Conservation (phyloP, 1,140 invertebrate species). For the Drosophila rhopaloa region DNA sequence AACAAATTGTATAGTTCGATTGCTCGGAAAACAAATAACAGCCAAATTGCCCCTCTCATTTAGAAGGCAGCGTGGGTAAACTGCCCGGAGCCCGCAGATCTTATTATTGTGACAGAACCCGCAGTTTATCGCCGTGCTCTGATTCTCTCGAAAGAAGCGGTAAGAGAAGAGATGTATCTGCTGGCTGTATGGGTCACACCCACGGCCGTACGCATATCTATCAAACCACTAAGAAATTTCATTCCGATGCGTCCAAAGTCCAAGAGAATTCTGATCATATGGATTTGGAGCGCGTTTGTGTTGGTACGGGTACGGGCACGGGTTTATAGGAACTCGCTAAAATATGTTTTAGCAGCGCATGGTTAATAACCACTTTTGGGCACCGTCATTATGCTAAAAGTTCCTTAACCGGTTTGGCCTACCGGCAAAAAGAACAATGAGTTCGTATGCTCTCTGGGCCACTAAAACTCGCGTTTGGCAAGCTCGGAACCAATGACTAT, state of each 20-base stretch:
- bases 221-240: slow-evolving; percentile 72
- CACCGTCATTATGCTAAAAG: slow-evolving; percentile 48
- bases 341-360: slow-evolving; percentile 61
- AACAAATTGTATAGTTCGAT: slow-evolving; percentile 16
- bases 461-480: slow-evolving; percentile 28
- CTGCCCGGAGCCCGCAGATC: background rate
- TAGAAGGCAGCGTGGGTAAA: too few species aligned
- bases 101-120: background rate
- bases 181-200: slow-evolving; percentile 26
- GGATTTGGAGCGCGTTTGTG: slow-evolving; percentile 6
- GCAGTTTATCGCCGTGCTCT: slow-evolving; percentile 1
- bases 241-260: slow-evolving; percentile 71
- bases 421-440: slow-evolving; percentile 27
- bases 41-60: background rate
- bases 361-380: slow-evolving; percentile 72
- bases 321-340: slow-evolving; percentile 27
- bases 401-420: slow-evolving; percentile 65
- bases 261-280: slow-evolving; percentile 36
- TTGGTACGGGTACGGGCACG: background rate
- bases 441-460: slow-evolving; percentile 14
- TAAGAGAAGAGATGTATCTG: slow-evolving; percentile 6
- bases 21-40: slow-evolving; percentile 21
- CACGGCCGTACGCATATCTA: slow-evolving; percentile 42
- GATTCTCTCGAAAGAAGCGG: background rate
- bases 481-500: slow-evolving; percentile 50